phyloP scores from a whole-genome alignment of 2,113 vertebrate species.

The Hassar affinis region DNA sequence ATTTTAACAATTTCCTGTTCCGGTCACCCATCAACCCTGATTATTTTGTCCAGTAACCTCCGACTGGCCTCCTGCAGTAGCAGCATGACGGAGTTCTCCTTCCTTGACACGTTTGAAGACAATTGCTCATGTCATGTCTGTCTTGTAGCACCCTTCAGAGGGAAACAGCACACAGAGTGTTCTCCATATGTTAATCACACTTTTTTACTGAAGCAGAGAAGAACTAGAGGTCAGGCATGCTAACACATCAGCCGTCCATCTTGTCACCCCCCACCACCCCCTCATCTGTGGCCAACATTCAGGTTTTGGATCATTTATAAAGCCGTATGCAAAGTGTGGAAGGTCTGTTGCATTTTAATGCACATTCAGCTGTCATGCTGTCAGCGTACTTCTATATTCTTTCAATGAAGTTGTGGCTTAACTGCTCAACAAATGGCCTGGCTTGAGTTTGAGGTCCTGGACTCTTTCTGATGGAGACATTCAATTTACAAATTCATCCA shows the following conservation, averaged over 20 bases:
- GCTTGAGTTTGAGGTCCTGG: constrained; percentile 12
- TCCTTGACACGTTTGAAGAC: constrained; percentile 8
- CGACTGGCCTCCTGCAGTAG: background rate
- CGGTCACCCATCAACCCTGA: background rate
- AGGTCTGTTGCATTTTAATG: constrained; percentile 44
- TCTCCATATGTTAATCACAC: constrained; percentile 16
- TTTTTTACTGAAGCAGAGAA: constrained; percentile 20
- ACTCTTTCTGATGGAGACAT: background rate
- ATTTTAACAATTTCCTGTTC: background rate
- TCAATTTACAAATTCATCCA: too few relatives aligned
- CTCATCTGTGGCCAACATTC: background rate
- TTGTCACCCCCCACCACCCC: background rate
- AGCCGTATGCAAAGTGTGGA: constrained; percentile 33
- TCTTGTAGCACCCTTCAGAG: constrained; percentile 19
- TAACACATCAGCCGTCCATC: background rate
- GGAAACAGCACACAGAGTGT: background rate
- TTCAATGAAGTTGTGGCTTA: constrained; percentile 23
- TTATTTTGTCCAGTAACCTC: background rate
- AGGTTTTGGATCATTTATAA: constrained; percentile 23
- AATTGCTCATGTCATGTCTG: constrained; percentile 34
- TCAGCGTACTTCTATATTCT: background rate
- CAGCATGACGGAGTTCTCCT: background rate
- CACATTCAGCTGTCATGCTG: constrained; percentile 12
- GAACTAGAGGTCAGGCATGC: constrained; percentile 39
- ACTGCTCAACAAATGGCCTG: background rate